Conservation (phyloP, 1,140 invertebrate genomes). For the Cotesia typhae region DNA sequence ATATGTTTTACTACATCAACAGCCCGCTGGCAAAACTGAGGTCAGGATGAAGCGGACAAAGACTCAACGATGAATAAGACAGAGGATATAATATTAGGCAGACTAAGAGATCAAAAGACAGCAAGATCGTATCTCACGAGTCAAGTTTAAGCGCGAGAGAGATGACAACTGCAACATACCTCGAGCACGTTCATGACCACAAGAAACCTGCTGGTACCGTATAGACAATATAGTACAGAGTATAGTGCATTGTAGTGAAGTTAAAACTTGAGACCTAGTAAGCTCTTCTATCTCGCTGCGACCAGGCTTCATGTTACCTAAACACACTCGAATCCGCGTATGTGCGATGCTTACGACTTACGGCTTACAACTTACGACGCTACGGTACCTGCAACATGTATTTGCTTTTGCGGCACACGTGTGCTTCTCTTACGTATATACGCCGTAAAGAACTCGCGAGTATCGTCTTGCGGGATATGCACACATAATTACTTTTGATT, state of each 20-base stretch:
- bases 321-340: not conserved
- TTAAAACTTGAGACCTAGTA: too few relatives aligned
- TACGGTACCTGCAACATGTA: conserved; percentile 25
- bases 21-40: conserved; percentile 16
- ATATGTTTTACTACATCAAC: conserved; percentile 18
- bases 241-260: too few relatives aligned
- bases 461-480: conserved; percentile 21
- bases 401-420: conserved; percentile 17
- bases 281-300: not conserved
- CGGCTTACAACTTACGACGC: conserved; percentile 3
- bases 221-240: too few relatives aligned
- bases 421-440: not conserved
- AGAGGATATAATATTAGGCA: not conserved
- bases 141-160: not conserved
- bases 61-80: not conserved
- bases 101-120: not conserved
- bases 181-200: conserved; percentile 26
- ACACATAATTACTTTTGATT: conserved; percentile 27
- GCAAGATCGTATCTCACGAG: not conserved
- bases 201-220: conserved; percentile 6
- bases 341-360: conserved; percentile 16
- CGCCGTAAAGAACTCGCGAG: not conserved
- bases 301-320: conserved; percentile 1
- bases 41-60: conserved; percentile 2
- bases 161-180: conserved; percentile 28